Evolutionary conservation across 2,888 invertebrate genomes (phyloP), one percentile per base, ranked within the genome.

Genomic region (Scaptomyza tumidula): DNA sequence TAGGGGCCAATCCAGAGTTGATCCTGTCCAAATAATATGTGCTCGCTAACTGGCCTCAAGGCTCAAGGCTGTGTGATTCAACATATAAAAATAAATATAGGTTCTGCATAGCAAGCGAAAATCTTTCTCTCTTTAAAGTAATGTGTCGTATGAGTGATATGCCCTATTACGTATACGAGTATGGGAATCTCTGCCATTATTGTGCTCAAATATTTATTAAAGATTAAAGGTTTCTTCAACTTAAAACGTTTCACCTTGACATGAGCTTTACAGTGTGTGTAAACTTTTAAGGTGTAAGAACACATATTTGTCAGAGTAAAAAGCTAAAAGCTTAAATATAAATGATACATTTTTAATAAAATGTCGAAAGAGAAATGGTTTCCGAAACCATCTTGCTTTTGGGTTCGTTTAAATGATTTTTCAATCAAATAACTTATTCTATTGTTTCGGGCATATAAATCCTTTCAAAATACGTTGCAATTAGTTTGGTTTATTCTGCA

Each of bases 61-160:
- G 52, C 52, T 39, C 41, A 1, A 50, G 11, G n/a, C n/a, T 24
- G 33, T 53, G 39, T 44, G 31, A 37, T 56, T 48, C 13, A 35
- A 37, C 50, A n/a, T 27, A 52, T 37, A 9, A 5, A 29, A 6
- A n/a, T 1, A n/a, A 37, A n/a, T 14, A 55, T 59, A 35, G 62
- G 41, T 56, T 49, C 63, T 59, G 72, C 74, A 68, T 74, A 63
- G 56, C 58, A 69, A 68, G 58, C 62, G 52, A 14, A 3, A 11
- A 4, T 2, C 5, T 19, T 31, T 19, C 27, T 9, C 39, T 29
- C 19, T 49, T 49, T 44, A 58, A 43, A 49, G 68, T 58, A 64
- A 53, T 37, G 55, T 3, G 69, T 53, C 70, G 57, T 64, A 66
- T 83, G 67, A 63, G 74, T 60, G 62, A 80, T 76, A 44, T 54